Evolutionary conservation across 2,797 vertebrate species (phyloP).

Genomic region (Acanthurus leucopareius): DNA sequence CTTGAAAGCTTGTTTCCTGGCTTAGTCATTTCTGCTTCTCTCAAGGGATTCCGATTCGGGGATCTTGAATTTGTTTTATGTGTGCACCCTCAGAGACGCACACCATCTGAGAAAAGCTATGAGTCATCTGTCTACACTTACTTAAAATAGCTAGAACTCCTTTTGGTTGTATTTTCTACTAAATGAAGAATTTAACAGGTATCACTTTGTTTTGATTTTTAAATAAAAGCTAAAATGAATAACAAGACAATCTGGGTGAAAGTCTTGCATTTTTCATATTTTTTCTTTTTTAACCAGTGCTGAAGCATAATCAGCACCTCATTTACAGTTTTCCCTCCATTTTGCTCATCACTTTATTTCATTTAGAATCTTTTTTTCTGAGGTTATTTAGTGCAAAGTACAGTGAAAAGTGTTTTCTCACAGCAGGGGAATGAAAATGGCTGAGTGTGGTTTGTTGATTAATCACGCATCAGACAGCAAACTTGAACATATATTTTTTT

Average conservation of each 20-base stretch:
- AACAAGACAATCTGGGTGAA: background rate
- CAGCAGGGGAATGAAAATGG: constrained; percentile 6
- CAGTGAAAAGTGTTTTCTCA: constrained; percentile 13
- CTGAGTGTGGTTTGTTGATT: constrained; percentile 19
- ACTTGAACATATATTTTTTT: constrained; percentile 14
- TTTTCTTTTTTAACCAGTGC: background rate
- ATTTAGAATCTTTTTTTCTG: background rate
- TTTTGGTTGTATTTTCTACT: constrained; percentile 27
- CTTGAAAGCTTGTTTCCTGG: constrained; percentile 54
- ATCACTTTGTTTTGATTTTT: constrained; percentile 9
- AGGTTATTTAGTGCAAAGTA: constrained; percentile 4
- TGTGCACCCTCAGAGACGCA: constrained; percentile 37
- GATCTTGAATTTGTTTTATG: constrained; percentile 55
- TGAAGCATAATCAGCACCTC: background rate
- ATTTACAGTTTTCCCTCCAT: background rate
- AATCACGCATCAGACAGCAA: constrained; percentile 11
- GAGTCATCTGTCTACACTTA: constrained; percentile 59
- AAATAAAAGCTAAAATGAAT: background rate
- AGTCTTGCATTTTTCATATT: background rate
- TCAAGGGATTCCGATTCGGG: constrained; percentile 58
- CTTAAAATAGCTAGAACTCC: constrained; percentile 43
- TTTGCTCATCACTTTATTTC: background rate
- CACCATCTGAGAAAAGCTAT: constrained; percentile 48
- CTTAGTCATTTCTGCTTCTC: constrained; percentile 58
- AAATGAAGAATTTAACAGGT: constrained; percentile 1